These are phyloP conservation scores for Morphnarchus princeps DNA, from an alignment of 2,113 vertebrate genomes.

Conservation along the genomic window DNA sequence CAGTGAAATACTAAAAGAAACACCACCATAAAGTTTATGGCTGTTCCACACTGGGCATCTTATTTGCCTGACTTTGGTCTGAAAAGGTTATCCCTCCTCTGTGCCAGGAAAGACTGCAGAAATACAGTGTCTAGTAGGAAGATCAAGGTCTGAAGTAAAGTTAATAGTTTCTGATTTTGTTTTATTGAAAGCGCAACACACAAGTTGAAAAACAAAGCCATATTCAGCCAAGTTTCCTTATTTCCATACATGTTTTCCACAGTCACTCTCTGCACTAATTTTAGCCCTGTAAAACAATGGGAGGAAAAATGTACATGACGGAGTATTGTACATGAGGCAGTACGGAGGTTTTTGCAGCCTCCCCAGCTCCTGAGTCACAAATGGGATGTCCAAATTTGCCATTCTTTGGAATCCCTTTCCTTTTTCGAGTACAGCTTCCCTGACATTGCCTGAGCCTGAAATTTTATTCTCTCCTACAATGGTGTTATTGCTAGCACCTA, in stretches of 20 bases:
- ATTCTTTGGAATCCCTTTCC: not conserved
- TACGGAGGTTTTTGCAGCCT: not conserved
- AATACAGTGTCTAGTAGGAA: not conserved
- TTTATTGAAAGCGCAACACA: not conserved
- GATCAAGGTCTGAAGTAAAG: not conserved
- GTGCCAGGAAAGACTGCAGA: not conserved
- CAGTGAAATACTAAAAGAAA: not conserved
- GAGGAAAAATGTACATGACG: not conserved
- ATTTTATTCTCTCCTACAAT: not conserved
- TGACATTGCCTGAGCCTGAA: not conserved
- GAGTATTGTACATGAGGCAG: not conserved
- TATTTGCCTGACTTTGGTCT: not conserved
- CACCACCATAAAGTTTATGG: not conserved
- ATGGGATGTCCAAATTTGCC: not conserved
- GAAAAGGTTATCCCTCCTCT: not conserved
- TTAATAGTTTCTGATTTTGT: not conserved
- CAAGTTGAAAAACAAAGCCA: not conserved
- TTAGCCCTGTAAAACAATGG: conserved; percentile 30
- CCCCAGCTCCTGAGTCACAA: not conserved
- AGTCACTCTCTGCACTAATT: not conserved
- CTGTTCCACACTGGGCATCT: not conserved
- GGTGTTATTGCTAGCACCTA: not conserved
- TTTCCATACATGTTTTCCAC: not conserved
- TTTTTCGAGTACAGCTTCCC: not conserved
- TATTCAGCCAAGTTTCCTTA: not conserved